Evolutionary conservation across 2,888 invertebrate genomes (phyloP).

Genomic region (Punctoribates punctum): DNA sequence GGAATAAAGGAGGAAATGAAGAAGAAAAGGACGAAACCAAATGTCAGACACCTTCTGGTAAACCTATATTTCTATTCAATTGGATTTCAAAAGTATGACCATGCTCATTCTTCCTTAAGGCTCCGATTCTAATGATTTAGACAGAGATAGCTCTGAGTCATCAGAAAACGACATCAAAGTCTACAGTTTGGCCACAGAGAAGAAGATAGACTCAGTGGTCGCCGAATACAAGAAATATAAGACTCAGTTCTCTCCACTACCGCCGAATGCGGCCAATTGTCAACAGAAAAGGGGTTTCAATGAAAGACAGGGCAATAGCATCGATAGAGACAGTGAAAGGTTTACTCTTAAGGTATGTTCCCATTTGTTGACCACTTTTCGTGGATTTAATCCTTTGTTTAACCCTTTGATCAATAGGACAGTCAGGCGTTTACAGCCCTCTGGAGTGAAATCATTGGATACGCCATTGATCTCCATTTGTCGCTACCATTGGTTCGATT

Average conservation of each 20-base stretch:
- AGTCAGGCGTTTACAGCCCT: constrained; percentile 78
- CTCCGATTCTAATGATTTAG: not conserved
- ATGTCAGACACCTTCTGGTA: too few relatives aligned
- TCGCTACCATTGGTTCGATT: constrained; percentile 57
- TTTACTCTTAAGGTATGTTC: constrained; percentile 15
- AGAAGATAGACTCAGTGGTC: constrained; percentile 57
- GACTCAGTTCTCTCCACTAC: constrained; percentile 52
- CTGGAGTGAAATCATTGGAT: constrained; percentile 78
- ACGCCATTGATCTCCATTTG: constrained; percentile 69
- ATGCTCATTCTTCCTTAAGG: too few relatives aligned
- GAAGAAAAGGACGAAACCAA: too few relatives aligned
- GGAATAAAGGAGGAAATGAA: too few relatives aligned
- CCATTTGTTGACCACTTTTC: not conserved
- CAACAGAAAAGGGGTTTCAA: not conserved
- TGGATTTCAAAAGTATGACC: too few relatives aligned
- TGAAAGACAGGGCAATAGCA: not conserved
- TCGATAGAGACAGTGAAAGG: not conserved
- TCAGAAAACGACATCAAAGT: constrained; percentile 49
- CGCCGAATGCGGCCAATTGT: constrained; percentile 1
- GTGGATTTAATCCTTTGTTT: not conserved
- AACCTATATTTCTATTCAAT: too few relatives aligned
- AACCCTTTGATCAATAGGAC: constrained; percentile 60
- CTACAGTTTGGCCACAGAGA: constrained; percentile 56
- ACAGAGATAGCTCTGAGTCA: constrained; percentile 50
- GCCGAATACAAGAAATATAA: constrained; percentile 60